Percentiles rank a stretch among this genome's conserved stretches.
phyloP scores from a whole-genome alignment of 2,797 vertebrate genomes.

The Syncerus caffer region DNA sequence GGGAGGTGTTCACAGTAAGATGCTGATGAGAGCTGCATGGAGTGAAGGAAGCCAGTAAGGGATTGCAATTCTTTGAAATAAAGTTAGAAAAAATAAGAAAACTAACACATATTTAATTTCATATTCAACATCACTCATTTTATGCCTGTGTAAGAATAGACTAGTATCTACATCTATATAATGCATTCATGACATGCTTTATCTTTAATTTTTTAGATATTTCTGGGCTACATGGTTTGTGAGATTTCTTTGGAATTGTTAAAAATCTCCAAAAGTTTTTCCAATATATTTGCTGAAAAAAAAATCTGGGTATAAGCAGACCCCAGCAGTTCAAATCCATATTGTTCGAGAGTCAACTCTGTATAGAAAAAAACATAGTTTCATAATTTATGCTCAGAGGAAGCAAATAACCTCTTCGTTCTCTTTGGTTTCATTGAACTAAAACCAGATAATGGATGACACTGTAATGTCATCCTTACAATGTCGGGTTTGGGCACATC shows the following conservation, averaged over 20 bases:
- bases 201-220: not conserved
- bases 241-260: not conserved
- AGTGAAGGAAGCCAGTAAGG: not conserved
- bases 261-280: not conserved
- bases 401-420: not conserved
- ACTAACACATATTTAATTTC: not conserved
- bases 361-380: not conserved
- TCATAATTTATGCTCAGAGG: not conserved
- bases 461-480: not conserved
- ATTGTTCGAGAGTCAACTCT: not conserved
- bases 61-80: not conserved
- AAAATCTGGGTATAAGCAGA: not conserved
- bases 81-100: not conserved
- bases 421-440: not conserved
- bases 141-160: not conserved
- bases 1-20: not conserved
- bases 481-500: not conserved
- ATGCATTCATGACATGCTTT: not conserved
- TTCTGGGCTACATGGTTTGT: not conserved
- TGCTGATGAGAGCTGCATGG: rapidly evolving
- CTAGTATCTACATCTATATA: not conserved
- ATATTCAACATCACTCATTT: not conserved
- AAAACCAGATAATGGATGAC: not conserved
- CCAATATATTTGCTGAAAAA: not conserved
- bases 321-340: not conserved